Base-by-base conservation (phyloP, 2,888 invertebrate genomes). In the Hyposoter dolosus region DNA sequence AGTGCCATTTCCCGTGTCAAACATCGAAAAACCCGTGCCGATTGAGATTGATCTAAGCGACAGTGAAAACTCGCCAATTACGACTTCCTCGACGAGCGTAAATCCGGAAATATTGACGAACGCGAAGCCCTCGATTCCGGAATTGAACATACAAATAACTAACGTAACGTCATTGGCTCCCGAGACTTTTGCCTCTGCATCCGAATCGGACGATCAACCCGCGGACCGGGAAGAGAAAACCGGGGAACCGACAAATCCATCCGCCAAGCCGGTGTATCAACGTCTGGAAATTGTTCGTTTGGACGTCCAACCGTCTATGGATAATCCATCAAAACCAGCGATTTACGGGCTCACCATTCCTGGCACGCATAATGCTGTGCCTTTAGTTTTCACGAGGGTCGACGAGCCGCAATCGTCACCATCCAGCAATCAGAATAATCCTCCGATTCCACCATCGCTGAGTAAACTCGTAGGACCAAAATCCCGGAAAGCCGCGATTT, bases 141-240 rank as follows among this genome's bases (percentile, higher is more conserved):
- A 89, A 17, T 88, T 91, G 69, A 90, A 90, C 69, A 90, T 93
- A 7, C 90, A 90, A 83, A 93, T 93, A 43, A 90, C 86, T 7
- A 91, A 92, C 23, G 91, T 93, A 3, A 89, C 91, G 12, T 93
- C 93, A 1, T 68, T 93, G 40, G 85, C 91, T 3, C 88, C 89
- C 0, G 91, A 92, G 75, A 89, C 88, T n/a, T 92, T 92, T 66
- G 89, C 88, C 1, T 89, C 32, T 15, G 88, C 82, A 3, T 72
- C 89, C 17, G 88, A 87, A 23, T 0, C 35, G 15, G 9, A 77
- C 1, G 68, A 83, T 12, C 28, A 60, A 17, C 28, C 15, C 0
- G 10, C 43, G 7, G 45, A 84, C 5, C 32, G 75, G 5, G 5
- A 60, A 60, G 40, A 40, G 10, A 60, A 60, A 60, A 5, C 28